Percentiles rank a stretch among this genome's conserved stretches.
Evolutionary conservation across 2,113 vertebrate species (phyloP).

Genomic region (Formicarius rufipectus): DNA sequence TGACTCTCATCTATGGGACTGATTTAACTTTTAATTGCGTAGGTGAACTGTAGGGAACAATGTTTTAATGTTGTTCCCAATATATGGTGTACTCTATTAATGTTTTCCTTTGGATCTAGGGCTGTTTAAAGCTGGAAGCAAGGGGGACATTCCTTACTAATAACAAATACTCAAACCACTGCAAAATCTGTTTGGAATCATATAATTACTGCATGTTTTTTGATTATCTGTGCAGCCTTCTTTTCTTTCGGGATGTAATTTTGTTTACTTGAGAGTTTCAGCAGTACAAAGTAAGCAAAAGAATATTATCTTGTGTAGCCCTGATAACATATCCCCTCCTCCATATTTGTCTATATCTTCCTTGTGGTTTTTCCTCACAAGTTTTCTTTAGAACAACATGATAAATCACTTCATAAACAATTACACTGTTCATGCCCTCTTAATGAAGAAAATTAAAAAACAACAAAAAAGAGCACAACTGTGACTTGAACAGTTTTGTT

Average conservation of each 20-base stretch:
- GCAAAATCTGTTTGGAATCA: slow-evolving; percentile 1
- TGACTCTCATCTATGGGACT: background rate
- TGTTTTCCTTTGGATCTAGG: background rate
- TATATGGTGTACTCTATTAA: background rate
- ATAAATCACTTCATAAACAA: background rate
- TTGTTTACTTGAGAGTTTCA: background rate
- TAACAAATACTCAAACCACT: background rate
- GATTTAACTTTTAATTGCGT: background rate
- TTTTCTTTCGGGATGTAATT: background rate
- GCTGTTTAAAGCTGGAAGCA: background rate
- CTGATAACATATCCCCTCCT: background rate
- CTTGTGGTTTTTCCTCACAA: background rate
- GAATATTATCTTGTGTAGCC: background rate
- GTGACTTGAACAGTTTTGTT: background rate
- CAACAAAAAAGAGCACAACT: background rate
- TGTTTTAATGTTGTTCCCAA: background rate
- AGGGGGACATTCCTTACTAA: slow-evolving; percentile 22
- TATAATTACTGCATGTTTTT: slow-evolving; percentile 31
- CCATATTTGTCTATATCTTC: background rate
- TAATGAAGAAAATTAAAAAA: background rate
- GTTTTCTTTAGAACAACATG: background rate
- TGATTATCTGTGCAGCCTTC: background rate
- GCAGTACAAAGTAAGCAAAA: slow-evolving; percentile 15
- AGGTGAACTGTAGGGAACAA: background rate
- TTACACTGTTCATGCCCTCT: background rate